These are phyloP conservation scores for Neolamprologus cancellatus DNA, from an alignment of 2,113 vertebrate species.

Conservation along the genomic window DNA sequence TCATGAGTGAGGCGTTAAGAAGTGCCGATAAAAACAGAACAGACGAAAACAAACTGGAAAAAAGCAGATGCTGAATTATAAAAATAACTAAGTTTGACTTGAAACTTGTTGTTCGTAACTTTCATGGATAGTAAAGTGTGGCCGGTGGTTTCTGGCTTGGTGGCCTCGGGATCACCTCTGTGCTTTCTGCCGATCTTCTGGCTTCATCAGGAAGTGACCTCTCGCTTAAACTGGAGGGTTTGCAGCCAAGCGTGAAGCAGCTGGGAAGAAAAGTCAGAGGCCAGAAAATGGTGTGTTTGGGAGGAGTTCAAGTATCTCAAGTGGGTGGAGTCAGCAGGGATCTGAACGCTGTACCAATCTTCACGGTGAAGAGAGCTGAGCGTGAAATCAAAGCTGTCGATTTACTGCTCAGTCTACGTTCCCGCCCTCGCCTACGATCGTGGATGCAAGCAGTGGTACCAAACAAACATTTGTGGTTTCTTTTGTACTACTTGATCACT, in stretches of 20 bases:
- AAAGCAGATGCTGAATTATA: rapidly evolving
- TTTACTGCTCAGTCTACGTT: rapidly evolving
- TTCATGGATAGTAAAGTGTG: not conserved
- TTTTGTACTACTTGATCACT: rapidly evolving
- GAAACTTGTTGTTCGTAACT: not conserved
- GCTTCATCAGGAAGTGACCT: not conserved
- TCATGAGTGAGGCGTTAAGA: rapidly evolving
- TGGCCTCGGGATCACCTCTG: not conserved
- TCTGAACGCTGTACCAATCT: rapidly evolving
- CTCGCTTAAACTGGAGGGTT: not conserved
- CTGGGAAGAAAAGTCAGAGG: not conserved
- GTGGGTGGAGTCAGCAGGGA: not conserved
- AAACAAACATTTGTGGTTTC: not conserved
- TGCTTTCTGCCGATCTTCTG: not conserved
- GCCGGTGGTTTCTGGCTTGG: rapidly evolving
- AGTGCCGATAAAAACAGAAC: not conserved
- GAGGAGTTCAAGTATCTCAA: not conserved
- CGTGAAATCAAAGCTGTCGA: not conserved
- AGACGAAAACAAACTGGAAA: not conserved
- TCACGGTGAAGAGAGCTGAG: rapidly evolving
- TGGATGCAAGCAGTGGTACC: not conserved
- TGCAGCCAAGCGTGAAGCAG: not conserved
- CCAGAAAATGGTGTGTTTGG: not conserved
- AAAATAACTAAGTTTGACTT: rapidly evolving
- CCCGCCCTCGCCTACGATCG: not conserved